Conservation (phyloP, 2,888 invertebrate genomes). For the Zygaena filipendulae region DNA sequence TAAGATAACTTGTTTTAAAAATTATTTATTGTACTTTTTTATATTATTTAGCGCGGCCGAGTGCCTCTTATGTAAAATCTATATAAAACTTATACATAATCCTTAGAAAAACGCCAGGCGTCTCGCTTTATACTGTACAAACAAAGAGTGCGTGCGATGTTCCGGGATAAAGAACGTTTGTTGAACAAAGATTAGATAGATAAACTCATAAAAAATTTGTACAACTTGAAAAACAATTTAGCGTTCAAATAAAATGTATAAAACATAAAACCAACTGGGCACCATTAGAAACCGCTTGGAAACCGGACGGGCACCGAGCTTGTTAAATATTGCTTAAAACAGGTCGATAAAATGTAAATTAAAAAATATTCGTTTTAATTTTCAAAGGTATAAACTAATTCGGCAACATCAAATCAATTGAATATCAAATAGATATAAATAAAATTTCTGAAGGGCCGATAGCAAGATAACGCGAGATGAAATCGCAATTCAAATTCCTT, state of each 20-base stretch:
- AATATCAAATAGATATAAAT: too few species aligned
- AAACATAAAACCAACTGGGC: too few species aligned
- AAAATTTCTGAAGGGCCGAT: too few species aligned
- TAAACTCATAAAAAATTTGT: constrained; percentile 1
- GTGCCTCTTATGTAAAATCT: constrained; percentile 55
- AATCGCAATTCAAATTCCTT: too few species aligned
- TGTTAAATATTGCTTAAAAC: too few species aligned
- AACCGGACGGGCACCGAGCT: neutral
- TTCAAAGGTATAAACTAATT: too few species aligned
- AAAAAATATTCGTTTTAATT: too few species aligned
- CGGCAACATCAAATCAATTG: too few species aligned
- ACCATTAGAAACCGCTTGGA: neutral
- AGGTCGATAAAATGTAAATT: too few species aligned
- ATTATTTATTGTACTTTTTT: constrained; percentile 62
- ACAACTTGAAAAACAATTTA: constrained; percentile 5
- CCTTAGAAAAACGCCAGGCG: constrained; percentile 39
- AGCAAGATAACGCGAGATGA: too few species aligned
- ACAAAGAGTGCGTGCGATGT: constrained; percentile 16
- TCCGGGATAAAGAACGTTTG: constrained; percentile 5
- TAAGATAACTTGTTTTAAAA: constrained; percentile 44
- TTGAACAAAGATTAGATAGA: too few species aligned
- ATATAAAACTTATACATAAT: constrained; percentile 57
- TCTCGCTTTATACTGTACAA: constrained; percentile 26
- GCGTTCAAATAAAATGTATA: constrained; percentile 2
- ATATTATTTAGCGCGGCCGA: constrained; percentile 44